phyloP scores from a whole-genome alignment of 2,113 vertebrate species.

The Toxostoma redivivum region DNA sequence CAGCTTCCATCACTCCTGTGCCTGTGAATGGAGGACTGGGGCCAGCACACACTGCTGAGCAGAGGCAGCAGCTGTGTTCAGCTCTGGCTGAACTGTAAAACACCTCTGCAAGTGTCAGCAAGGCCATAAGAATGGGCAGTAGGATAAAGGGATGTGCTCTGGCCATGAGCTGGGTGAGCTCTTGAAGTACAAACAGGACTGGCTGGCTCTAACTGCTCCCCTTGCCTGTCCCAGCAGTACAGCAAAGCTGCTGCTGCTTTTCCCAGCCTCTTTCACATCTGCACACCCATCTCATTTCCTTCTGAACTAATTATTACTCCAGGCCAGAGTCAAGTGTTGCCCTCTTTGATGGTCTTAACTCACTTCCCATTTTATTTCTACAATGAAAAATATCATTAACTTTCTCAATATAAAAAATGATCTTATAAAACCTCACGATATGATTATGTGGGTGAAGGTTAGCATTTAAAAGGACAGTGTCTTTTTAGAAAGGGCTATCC shows the following conservation, averaged over 20 bases:
- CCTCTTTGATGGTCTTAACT: neutral
- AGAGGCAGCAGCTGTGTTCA: neutral
- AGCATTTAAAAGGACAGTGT: neutral
- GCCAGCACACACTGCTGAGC: neutral
- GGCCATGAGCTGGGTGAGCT: neutral
- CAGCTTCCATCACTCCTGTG: neutral
- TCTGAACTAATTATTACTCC: neutral
- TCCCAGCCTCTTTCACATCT: neutral
- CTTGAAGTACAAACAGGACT: neutral
- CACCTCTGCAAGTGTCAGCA: neutral
- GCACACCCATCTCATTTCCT: neutral
- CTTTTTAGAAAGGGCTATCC: neutral
- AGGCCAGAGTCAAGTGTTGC: neutral
- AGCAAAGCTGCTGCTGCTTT: neutral
- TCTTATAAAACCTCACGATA: neutral
- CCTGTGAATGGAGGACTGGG: fast-evolving
- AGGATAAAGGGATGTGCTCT: neutral
- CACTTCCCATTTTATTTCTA: neutral
- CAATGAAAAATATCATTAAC: neutral
- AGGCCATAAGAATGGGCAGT: fast-evolving
- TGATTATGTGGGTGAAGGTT: neutral
- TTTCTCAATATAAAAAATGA: neutral
- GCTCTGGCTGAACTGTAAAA: neutral
- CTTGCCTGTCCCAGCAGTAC: fast-evolving
- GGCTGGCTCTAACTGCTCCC: neutral